phyloP scores from a whole-genome alignment of 2,113 vertebrate species.

The Lophius piscatorius region DNA sequence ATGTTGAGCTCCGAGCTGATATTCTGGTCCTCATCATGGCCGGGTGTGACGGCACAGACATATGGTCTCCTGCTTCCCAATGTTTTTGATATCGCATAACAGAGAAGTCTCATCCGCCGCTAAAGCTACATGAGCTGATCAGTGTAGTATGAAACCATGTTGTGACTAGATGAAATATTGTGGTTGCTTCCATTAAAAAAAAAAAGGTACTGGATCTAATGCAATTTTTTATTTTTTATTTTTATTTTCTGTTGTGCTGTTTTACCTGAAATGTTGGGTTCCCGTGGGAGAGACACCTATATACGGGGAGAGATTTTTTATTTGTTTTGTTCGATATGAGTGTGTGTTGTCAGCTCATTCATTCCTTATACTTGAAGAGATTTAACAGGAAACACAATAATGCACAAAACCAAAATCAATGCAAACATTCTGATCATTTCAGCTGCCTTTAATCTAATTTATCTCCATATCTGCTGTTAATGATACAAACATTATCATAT shows the following conservation, averaged over 20 bases:
- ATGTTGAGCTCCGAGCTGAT: slow-evolving; percentile 30
- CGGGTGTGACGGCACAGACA: slow-evolving; percentile 41
- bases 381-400: slow-evolving; percentile 2
- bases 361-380: background rate
- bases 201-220: too few species aligned
- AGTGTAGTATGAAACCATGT: slow-evolving; percentile 20
- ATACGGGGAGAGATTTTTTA: background rate
- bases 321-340: background rate
- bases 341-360: slow-evolving; percentile 3
- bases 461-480: slow-evolving; percentile 14
- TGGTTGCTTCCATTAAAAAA: slow-evolving; percentile 1
- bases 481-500: too few species aligned
- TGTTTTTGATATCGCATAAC: slow-evolving; percentile 50
- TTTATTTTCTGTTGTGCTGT: background rate
- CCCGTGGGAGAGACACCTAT: background rate
- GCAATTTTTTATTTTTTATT: too few species aligned
- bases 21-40: slow-evolving; percentile 46
- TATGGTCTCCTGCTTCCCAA: slow-evolving; percentile 23
- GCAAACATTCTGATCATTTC: slow-evolving; percentile 29
- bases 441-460: slow-evolving; percentile 21
- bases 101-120: slow-evolving; percentile 39
- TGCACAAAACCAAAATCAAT: background rate
- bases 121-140: slow-evolving; percentile 32
- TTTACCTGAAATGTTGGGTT: background rate
- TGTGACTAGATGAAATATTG: slow-evolving; percentile 23